Evolutionary conservation across 37 sponge, comb jelly and placozoan species (phyloP), one percentile per base, ranked within the genome.

Genomic region (Lycopodina hypogea): DNA sequence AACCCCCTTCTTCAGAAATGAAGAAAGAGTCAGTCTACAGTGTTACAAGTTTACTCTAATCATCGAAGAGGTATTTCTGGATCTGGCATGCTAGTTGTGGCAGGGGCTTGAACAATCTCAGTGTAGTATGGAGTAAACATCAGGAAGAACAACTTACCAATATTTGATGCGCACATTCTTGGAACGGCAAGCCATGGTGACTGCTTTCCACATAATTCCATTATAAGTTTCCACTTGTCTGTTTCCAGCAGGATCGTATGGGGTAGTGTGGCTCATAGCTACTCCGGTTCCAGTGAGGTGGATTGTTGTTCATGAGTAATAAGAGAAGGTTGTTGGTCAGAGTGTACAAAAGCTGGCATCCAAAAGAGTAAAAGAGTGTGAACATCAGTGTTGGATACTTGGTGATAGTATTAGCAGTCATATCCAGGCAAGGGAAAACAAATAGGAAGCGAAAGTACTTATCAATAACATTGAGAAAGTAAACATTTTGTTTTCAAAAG

Each of bases 201-300:
- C 35, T 9, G 71, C 71, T 39, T 30, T 66, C 67, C 67, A 32
- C 17, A 66, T 15, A 26, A 50, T 71, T 71, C 71, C 71, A 35
- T 71, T 71, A 50, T 42, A 71, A n/a, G n/a, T 71, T 42, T 42
- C 71, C 50, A 66, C 37, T 66, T 66, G 67, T 17, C 67, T 36
- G 26, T 66, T 66, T 3, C 67, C 21, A 30, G 67, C 67, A 19
- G 67, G 67, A 28, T 66, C 30, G 37, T 71, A 71, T 9, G 50
- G 71, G 18, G 71, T 71, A 22, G 71, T 71, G n/a, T 50, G 71
- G 35, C 71, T 71, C 3, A 50, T 71, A 2, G 71, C 71, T 17
- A 71, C 35, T 18, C 71, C 48, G 3, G 39, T 71, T 9, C 50
- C 35, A n/a, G 35, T 18, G 3, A 71, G 71, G 24, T 35, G 41